Evolutionary conservation across 2,797 vertebrate species (phyloP).

Genomic region (Sphenopsis melanotis): DNA sequence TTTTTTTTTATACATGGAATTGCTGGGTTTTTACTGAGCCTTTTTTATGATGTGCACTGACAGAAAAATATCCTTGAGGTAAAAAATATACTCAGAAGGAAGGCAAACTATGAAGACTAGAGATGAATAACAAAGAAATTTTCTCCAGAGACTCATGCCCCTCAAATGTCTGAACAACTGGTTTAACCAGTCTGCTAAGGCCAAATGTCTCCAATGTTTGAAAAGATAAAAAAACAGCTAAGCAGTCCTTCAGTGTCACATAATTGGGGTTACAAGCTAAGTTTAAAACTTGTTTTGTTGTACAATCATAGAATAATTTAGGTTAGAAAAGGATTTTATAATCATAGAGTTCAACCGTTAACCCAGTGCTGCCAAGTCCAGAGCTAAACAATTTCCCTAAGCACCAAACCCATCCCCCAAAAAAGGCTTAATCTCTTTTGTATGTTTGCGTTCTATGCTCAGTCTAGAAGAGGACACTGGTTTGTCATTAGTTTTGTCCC

Average conservation of each 20-base stretch:
- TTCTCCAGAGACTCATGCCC: constrained; percentile 40
- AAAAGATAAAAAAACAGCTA: constrained; percentile 54
- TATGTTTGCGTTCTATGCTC: neutral
- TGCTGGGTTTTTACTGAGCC: constrained; percentile 13
- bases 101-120: constrained; percentile 39
- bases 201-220: constrained; percentile 47
- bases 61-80: neutral
- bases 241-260: constrained; percentile 29
- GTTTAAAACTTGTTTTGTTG: neutral
- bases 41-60: constrained; percentile 14
- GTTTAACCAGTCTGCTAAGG: constrained; percentile 64
- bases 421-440: neutral
- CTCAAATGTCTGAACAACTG: constrained; percentile 63
- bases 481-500: neutral
- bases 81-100: constrained; percentile 39
- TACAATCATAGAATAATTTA: neutral
- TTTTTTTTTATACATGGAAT: neutral
- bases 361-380: neutral
- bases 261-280: neutral
- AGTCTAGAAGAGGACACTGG: neutral
- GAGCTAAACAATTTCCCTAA: neutral
- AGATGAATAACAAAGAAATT: constrained; percentile 60
- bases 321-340: neutral
- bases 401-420: accelerated
- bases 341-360: neutral